Evolutionary conservation across 1,140 invertebrate species (phyloP).

Genomic region (Ylistrum balloti): DNA sequence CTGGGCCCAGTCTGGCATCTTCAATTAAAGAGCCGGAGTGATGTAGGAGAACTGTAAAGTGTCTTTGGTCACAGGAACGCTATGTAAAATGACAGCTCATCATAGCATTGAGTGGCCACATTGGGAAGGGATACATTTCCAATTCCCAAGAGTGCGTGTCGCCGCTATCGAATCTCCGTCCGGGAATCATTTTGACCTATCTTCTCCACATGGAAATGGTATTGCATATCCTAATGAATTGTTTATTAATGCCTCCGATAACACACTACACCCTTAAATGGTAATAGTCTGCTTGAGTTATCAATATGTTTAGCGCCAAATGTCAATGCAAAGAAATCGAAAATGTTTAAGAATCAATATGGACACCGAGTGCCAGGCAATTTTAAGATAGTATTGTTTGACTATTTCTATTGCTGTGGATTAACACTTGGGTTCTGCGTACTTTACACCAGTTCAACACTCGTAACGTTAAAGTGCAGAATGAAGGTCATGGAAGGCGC

Average conservation of each 20-base stretch:
- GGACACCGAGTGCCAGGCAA: background rate
- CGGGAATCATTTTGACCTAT: constrained; percentile 26
- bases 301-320: background rate
- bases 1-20: constrained; percentile 20
- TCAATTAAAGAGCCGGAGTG: background rate
- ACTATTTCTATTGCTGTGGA: background rate
- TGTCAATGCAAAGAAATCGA: background rate
- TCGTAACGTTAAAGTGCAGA: background rate
- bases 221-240: background rate
- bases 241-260: constrained; percentile 8
- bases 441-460: background rate
- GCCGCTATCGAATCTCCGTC: background rate
- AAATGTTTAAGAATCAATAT: background rate
- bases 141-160: constrained; percentile 12
- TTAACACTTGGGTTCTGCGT: background rate
- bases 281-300: constrained; percentile 14
- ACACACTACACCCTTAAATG: background rate
- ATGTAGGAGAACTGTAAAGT: constrained; percentile 12
- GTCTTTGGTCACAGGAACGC: constrained; percentile 12
- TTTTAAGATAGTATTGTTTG: constrained; percentile 10
- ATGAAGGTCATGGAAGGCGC: background rate
- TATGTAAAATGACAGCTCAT: constrained; percentile 29
- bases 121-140: background rate
- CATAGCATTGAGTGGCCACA: background rate
- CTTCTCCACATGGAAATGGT: background rate